Percentiles rank a stretch among this genome's conserved stretches.
Conservation (phyloP, 2,888 invertebrate species). For the Sphaerophoria rueppellii region DNA sequence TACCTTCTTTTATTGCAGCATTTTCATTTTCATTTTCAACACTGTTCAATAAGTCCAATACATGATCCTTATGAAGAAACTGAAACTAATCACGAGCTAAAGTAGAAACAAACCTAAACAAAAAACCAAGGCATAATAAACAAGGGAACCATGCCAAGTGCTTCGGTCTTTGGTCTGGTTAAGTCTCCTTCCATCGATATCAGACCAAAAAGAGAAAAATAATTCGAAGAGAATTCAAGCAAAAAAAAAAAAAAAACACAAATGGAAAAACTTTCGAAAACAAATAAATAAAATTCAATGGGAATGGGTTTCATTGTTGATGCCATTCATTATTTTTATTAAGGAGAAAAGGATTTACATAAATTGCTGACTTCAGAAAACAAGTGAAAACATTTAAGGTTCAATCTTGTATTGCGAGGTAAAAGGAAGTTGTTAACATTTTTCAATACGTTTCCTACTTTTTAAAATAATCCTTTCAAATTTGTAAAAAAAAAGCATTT, state of each 20-base stretch:
- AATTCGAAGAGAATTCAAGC: not conserved
- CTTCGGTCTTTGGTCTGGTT: constrained; percentile 37
- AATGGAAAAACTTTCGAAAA: not conserved
- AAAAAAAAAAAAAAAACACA: not conserved
- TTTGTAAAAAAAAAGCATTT: no score
- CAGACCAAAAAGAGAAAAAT: constrained; percentile 5
- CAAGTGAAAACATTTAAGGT: not conserved
- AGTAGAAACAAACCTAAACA: not conserved
- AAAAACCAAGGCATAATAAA: constrained; percentile 48
- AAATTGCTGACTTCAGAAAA: not conserved
- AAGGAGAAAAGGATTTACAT: constrained; percentile 14
- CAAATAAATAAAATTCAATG: constrained; percentile 61
- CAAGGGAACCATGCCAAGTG: constrained; percentile 63
- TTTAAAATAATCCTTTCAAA: no score
- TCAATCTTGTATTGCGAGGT: not conserved
- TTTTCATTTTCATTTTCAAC: no score
- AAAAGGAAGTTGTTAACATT: no score
- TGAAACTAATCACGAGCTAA: not conserved
- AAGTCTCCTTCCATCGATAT: constrained; percentile 25
- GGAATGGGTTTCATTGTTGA: constrained; percentile 43
- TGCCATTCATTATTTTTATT: constrained; percentile 30
- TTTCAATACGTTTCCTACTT: no score
- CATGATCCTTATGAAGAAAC: not conserved
- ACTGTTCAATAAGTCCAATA: no score
- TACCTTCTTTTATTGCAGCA: no score